Base-by-base conservation (phyloP, 2,797 vertebrate species). In the Lycodopsis pacificus region DNA sequence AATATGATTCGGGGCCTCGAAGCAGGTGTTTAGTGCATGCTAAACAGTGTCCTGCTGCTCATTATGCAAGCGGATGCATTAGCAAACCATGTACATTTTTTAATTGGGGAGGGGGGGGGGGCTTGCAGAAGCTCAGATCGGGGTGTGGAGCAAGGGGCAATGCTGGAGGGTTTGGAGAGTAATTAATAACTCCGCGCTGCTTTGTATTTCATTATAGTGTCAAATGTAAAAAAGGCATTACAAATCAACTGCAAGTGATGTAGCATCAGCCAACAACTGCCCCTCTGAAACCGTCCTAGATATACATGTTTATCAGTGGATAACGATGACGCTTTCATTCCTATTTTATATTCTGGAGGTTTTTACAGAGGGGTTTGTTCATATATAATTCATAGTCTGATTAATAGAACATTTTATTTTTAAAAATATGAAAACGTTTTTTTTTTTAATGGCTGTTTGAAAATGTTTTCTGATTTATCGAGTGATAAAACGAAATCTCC, bases 1-100 rank as follows among this genome's bases (percentile, higher is more conserved):
- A 84, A 86, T 87, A 76, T 86, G 84, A 90, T 90, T 93, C 80
- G 77, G 75, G 82, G 65, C 67, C 46, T 42, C n/a, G 22, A 57
- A 42, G 81, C 85, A 81, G 87, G 76, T 91, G 90, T 91, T 93
- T 90, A 77, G 80, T 86, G 90, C 89, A 93, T 92, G 83, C 86
- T 87, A 93, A 93, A 80, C 84, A 86, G 84, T 48, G 71, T 82
- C 77, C 72, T 67, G 80, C 75, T 83, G 88, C 87, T 92, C 90
- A 85, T 93, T 91, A 91, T 81, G 76, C 81, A 20, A 32, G 36
- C 38, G 79, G 88, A 90, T 77, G 63, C 80, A 84, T 92, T 80
- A 90, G 80, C 46, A 25, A 76, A 77, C 54, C 11, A 79, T 78
- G 83, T 86, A 77, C 69, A 69, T 70, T 73, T 87, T 90, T 86